Base-by-base conservation (phyloP, 2,113 vertebrate species). In the Dromiciops gliroides region DNA sequence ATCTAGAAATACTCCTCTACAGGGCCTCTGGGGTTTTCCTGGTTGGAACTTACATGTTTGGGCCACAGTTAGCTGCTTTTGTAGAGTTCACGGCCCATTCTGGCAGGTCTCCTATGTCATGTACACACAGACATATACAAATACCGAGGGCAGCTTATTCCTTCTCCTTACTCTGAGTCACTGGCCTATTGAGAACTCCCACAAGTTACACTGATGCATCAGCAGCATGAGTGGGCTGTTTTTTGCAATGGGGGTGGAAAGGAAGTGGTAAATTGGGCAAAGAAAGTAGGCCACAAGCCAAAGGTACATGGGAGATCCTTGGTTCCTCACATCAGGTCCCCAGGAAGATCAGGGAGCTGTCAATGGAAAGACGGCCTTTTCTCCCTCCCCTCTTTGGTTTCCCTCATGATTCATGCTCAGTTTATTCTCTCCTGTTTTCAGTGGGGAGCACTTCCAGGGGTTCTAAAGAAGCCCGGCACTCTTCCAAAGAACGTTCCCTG, bases 101-200 rank as follows among this genome's bases (percentile, higher is more conserved):
- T 91, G 53, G n/a, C 28, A 94, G 92, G 48, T 49, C 24, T 16
- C 24, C 12, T 10, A 6, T 5, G 19, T 83, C n/a, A 56, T 23
- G 48, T 44, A 83, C 91, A 90, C 47, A 50, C 26, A 95, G n/a
- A 90, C 28, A 48, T 10, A 75, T 31, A 83, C 48, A 89, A 88
- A 12, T 96, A 51, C 48, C n/a, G 50, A 95, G 90, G 10, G 89
- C 90, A 97, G 96, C 94, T 89, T 75, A 97, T 95, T 91, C 37
- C 91, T 92, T 48, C 88, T 95, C 88, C 53, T 90, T 2, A 4
- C 31, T 25, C 12, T 96, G 97, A 97, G 91, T 97, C 97, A 98
- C n/a, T 26, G 93, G 16, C 19, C 56, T 37, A 93, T 93, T 93
- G 95, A 95, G 92, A 97, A 47, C 67, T 89, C 94, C 96, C 94